Conservation (phyloP, 2,888 invertebrate species). For the Listrodromus nycthemerus region DNA sequence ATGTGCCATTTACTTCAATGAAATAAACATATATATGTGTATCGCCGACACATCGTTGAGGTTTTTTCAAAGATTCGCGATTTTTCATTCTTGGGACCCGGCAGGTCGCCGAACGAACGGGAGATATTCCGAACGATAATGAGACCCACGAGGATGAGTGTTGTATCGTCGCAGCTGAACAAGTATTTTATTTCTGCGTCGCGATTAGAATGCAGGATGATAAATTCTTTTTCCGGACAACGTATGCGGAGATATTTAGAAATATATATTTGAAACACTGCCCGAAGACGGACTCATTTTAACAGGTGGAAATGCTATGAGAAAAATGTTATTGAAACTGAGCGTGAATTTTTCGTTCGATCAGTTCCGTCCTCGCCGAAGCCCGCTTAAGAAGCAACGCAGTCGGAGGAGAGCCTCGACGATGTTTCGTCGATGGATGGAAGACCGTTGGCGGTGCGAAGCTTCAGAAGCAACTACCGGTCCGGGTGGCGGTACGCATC, state of each 20-base stretch:
- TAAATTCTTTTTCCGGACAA: background rate
- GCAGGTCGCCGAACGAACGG: background rate
- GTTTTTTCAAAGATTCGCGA: background rate
- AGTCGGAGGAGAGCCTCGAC: constrained; percentile 39
- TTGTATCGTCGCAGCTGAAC: constrained; percentile 7
- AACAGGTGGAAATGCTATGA: too few species aligned
- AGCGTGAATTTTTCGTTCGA: background rate
- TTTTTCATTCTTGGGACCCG: background rate
- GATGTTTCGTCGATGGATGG: constrained; percentile 37
- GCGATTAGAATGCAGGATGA: background rate
- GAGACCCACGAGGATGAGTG: background rate
- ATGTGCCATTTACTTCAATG: background rate
- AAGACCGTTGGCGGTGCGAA: constrained; percentile 41
- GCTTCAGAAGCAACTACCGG: constrained; percentile 56
- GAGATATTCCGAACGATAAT: background rate
- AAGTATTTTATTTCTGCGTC: background rate
- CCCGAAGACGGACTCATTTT: background rate
- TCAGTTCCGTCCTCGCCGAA: background rate
- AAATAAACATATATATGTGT: background rate
- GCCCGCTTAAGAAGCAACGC: background rate
- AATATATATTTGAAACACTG: background rate
- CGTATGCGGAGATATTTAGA: background rate
- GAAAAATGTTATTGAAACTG: too few species aligned
- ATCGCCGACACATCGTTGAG: background rate
- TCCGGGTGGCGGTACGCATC: constrained; percentile 71